Conservation (phyloP, 2,888 invertebrate genomes). For the Dioctria linearis region DNA sequence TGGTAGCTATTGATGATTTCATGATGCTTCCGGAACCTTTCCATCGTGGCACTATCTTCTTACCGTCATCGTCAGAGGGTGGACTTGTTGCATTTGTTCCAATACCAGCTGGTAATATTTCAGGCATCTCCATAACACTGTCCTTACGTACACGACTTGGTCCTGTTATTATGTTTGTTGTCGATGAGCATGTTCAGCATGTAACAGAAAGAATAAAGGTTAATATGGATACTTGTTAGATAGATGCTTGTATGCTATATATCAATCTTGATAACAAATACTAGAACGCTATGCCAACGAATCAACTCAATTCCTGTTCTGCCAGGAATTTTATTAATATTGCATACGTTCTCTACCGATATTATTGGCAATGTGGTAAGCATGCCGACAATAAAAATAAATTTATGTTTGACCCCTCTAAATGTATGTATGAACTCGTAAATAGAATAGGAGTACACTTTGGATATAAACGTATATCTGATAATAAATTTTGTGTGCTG, state of each 20-base stretch:
- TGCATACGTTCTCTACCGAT: constrained; percentile 17
- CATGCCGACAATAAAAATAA: constrained; percentile 32
- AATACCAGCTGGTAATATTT: constrained; percentile 68
- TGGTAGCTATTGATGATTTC: constrained; percentile 11
- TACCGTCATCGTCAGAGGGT: constrained; percentile 74
- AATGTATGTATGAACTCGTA: no score
- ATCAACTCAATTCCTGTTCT: background rate
- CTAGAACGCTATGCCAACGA: constrained; percentile 8
- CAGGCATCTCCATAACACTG: constrained; percentile 74
- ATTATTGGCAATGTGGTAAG: constrained; percentile 43
- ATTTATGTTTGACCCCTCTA: background rate
- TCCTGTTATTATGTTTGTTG: constrained; percentile 61
- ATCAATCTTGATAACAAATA: constrained; percentile 34
- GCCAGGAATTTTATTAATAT: constrained; percentile 36
- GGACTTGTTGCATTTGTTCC: constrained; percentile 73
- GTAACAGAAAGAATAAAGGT: constrained; percentile 21
- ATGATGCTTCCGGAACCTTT: constrained; percentile 67
- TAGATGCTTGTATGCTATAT: background rate
- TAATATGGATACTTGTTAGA: constrained; percentile 4
- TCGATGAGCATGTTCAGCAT: background rate
- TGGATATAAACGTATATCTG: no score
- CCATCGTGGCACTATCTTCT: constrained; percentile 67
- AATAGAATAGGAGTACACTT: no score
- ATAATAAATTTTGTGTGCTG: no score
- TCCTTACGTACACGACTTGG: constrained; percentile 73